Conservation (phyloP, 2,888 invertebrate species). For the Megastigmus dorsalis region DNA sequence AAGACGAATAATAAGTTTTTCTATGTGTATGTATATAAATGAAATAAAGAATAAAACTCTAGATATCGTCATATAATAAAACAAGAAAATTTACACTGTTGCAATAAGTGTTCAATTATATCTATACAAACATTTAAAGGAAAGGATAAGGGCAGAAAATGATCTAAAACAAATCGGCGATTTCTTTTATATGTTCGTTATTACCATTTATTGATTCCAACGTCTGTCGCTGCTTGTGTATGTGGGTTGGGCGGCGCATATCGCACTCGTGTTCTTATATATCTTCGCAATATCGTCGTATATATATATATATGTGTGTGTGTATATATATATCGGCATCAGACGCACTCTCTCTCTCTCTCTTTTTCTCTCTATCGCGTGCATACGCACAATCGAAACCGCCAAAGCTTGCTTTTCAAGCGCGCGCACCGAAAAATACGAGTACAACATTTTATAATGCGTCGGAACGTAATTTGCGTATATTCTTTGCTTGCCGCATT, state of each 20-base stretch:
- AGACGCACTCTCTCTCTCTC: neutral
- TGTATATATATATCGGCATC: neutral
- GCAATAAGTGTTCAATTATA: too few species aligned
- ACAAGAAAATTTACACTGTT: too few species aligned
- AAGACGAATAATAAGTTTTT: too few species aligned
- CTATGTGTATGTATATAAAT: too few species aligned
- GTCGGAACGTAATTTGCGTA: conserved; percentile 14
- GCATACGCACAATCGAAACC: conserved; percentile 10
- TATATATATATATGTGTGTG: neutral
- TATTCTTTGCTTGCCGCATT: conserved; percentile 1
- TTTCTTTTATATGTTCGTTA: conserved; percentile 25
- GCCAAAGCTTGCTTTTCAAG: conserved; percentile 36
- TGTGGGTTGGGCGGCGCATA: neutral
- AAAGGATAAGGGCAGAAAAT: too few species aligned
- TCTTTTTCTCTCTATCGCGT: too few species aligned
- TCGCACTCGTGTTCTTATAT: neutral
- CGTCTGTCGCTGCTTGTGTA: conserved; percentile 13
- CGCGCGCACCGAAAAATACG: conserved; percentile 21
- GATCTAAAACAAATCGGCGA: too few species aligned
- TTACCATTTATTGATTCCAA: conserved; percentile 53
- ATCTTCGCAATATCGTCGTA: neutral
- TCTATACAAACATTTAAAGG: too few species aligned
- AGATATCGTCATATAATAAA: too few species aligned
- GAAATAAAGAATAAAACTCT: too few species aligned
- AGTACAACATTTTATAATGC: conserved; percentile 26